Conservation (phyloP, 2,113 vertebrate species). For the Nesospiza acunhae region DNA sequence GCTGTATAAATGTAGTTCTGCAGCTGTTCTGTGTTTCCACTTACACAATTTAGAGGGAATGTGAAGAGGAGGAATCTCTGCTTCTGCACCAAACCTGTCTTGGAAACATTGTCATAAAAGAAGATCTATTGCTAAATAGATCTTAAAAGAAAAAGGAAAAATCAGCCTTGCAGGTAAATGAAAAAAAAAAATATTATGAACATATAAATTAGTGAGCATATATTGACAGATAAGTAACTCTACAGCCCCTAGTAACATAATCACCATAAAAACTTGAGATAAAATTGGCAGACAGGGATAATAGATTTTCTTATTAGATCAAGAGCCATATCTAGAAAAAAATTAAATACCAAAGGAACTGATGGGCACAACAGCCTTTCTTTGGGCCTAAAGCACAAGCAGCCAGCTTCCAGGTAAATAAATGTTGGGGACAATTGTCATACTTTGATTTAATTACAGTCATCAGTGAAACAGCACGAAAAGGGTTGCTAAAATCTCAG, state of each 20-base stretch:
- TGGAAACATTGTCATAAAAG: background rate
- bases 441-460: constrained; percentile 15
- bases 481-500: constrained; percentile 12
- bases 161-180: background rate
- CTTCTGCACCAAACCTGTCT: background rate
- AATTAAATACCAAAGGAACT: background rate
- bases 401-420: background rate
- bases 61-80: background rate
- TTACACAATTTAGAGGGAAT: background rate
- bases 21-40: background rate
- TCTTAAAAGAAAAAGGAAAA: background rate
- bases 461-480: background rate
- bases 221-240: constrained; percentile 44
- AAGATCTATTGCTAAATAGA: background rate
- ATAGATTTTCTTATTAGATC: constrained; percentile 1
- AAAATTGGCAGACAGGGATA: background rate
- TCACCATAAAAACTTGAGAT: constrained; percentile 2
- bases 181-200: background rate
- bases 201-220: background rate
- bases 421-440: background rate
- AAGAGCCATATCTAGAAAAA: background rate
- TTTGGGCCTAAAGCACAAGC: background rate
- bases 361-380: background rate
- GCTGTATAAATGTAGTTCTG: background rate
- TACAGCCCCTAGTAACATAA: background rate